phyloP scores from a whole-genome alignment of 2,888 invertebrate genomes.

The Holacanthella duospinosa region DNA sequence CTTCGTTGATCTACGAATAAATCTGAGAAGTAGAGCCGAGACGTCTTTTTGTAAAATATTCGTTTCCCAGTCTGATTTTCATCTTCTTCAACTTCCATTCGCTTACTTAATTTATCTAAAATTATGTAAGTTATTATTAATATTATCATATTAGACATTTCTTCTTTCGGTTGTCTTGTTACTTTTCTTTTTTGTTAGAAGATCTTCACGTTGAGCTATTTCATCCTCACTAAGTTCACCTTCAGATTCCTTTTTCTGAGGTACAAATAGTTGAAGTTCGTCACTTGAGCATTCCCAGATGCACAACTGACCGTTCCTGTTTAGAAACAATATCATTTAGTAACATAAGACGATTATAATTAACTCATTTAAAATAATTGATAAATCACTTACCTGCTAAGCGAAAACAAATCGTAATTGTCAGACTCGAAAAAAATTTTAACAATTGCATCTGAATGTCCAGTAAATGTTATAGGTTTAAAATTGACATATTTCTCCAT shows the following conservation, averaged over 20 bases:
- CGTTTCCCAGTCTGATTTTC: conserved; percentile 42
- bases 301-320: conserved; percentile 68
- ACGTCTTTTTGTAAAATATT: conserved; percentile 54
- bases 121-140: too few relatives aligned
- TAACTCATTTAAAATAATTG: too few relatives aligned
- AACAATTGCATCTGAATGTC: conserved; percentile 74
- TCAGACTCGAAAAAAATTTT: conserved; percentile 78
- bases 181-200: conserved; percentile 9
- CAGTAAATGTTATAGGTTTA: conserved; percentile 62
- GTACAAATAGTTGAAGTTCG: background rate
- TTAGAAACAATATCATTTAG: conserved; percentile 6
- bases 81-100: conserved; percentile 31
- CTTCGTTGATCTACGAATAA: conserved; percentile 47
- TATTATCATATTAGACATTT: too few relatives aligned
- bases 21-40: conserved; percentile 63
- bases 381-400: conserved; percentile 51
- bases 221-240: conserved; percentile 25
- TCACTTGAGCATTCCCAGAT: conserved; percentile 76
- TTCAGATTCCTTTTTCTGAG: conserved; percentile 31
- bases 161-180: too few relatives aligned
- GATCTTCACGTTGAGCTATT: conserved; percentile 15
- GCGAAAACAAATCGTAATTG: conserved; percentile 70
- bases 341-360: background rate
- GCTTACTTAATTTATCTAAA: too few relatives aligned
- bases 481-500: conserved; percentile 65